Evolutionary conservation across 2,113 vertebrate species (phyloP), one percentile per base, ranked within the genome.

Genomic region (Microtus ochrogaster): DNA sequence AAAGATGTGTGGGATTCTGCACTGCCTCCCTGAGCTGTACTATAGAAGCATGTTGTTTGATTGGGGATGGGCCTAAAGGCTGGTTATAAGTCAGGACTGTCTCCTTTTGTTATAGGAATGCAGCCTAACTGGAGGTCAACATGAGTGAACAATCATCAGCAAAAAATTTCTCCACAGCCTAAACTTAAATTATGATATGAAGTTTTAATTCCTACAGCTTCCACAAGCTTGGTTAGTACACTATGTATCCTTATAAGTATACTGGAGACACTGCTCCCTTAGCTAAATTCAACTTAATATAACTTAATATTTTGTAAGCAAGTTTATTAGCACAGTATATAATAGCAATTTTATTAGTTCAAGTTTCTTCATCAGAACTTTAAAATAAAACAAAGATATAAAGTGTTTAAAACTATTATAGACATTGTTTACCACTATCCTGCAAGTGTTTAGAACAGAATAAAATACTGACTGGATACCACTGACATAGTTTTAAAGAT

Each of bases 391-490:
- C 3, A 39, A 66, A 86, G 19, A 36, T 39, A 68, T 47, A 63
- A 86, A 58, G 26, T 74, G 33, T 17, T 81, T 16, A 85, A 7
- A 79, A 81, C 55, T 22, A 55, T 92, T 4, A 63, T 30, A 72
- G 44, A 52, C 85, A 41, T 0, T 89, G 22, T 93, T 98, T 58
- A 72, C 39, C 81, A 88, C 44, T 66, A 89, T 91, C 90, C 93
- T 95, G 94, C 82, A 96, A 79, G 77, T 85, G 78, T 58, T 65
- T 63, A 0, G 7, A 82, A 95, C 52, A 96, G 92, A 94, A 97
- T 77, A 78, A 94, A 9, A 91, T 81, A 90, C 44, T 58, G 36
- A 92, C 24, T 49, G 19, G 44, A 94, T 17, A 49, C 39, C 8
- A 93, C 33, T 66, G 79, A 78, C 1, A 26, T 24, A 47, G 92